Base-by-base conservation (phyloP, 30 jellyfish, hydroid and myxozoan genomes). In the Hydractinia echinata region DNA sequence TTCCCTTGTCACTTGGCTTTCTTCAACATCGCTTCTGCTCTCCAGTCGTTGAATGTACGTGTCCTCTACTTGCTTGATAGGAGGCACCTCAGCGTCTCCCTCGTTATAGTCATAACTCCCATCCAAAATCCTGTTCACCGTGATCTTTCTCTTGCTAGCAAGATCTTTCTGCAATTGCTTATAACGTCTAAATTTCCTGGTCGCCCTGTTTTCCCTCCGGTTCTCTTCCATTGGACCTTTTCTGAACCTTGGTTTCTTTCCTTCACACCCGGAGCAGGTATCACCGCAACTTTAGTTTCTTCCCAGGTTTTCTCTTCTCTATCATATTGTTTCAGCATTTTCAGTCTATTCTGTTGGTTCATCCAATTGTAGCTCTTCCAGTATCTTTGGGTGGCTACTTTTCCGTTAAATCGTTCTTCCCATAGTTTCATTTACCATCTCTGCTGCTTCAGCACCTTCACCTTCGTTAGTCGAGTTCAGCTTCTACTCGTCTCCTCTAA, bases 111-210 rank as follows among this genome's bases (percentile, higher is more conserved):
- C n/a, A 56, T 56, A 56, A 9, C 13, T 56, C 10, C 68, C 68
- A n/a, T 56, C 68, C 10, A 56, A n/a, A n/a, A 56, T 56, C n/a
- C n/a, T 56, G 68, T 56, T 56, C n/a, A 56, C 68, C 13, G 68
- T 56, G 10, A 56, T 56, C 68, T 56, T 56, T n/a, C 68, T 56
- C 68, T 56, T 56, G n/a, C 13, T 9, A 9, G 68, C n/a, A 56
- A 56, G 10, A n/a, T 56, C 68, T 56, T 56, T 56, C 68, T 56
- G 68, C 68, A 56, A 56, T n/a, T 56, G 68, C n/a, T 56, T 56
- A 56, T 9, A 56, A 56, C 68, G 68, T 9, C 68, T 9, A n/a
- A 56, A 56, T 56, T 56, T 56, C 68, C n/a, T 56, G n/a, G 68
- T 56, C 10, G 68, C 68, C 10, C 68, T 10, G n/a, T 56, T 56